Conservation (phyloP, 2,797 vertebrate species). For the Nannoperca australis region DNA sequence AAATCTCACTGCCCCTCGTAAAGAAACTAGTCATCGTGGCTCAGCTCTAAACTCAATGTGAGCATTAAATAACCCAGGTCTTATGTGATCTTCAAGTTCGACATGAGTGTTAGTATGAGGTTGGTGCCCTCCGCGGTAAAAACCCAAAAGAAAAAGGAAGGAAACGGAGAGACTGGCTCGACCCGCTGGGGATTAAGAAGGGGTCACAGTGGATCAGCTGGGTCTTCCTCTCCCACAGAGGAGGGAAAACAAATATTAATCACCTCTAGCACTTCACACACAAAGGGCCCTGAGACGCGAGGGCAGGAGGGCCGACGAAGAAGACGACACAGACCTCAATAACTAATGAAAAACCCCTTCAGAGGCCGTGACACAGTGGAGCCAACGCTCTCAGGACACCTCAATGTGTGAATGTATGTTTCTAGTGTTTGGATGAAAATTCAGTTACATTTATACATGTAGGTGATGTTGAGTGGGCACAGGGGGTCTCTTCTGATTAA, state of each 20-base stretch:
- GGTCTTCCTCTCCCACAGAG: slow-evolving; percentile 84
- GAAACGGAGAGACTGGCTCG: slow-evolving; percentile 61
- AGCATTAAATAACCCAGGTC: slow-evolving; percentile 32
- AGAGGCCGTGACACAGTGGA: slow-evolving; percentile 29
- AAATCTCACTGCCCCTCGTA: slow-evolving; percentile 44
- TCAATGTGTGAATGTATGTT: slow-evolving; percentile 39
- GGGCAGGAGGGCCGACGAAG: slow-evolving; percentile 57
- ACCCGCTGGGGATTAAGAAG: slow-evolving; percentile 76
- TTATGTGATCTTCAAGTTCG: slow-evolving; percentile 27
- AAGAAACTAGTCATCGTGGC: slow-evolving; percentile 50
- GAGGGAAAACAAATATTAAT: slow-evolving; percentile 89
- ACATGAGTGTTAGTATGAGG: slow-evolving; percentile 17
- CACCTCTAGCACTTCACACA: slow-evolving; percentile 82
- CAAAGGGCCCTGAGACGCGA: slow-evolving; percentile 67
- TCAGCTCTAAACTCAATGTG: slow-evolving; percentile 44
- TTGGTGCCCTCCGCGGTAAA: slow-evolving; percentile 24
- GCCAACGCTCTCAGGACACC: slow-evolving; percentile 31
- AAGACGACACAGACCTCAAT: slow-evolving; percentile 59
- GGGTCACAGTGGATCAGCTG: slow-evolving; percentile 82
- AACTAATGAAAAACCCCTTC: slow-evolving; percentile 72
- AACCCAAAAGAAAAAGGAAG: slow-evolving; percentile 52
- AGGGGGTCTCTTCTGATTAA: neutral
- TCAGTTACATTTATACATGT: neutral
- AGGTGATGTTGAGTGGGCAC: slow-evolving; percentile 22
- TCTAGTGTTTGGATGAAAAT: slow-evolving; percentile 26